Conservation (phyloP, 2,113 vertebrate species). For the Morone saxatilis region DNA sequence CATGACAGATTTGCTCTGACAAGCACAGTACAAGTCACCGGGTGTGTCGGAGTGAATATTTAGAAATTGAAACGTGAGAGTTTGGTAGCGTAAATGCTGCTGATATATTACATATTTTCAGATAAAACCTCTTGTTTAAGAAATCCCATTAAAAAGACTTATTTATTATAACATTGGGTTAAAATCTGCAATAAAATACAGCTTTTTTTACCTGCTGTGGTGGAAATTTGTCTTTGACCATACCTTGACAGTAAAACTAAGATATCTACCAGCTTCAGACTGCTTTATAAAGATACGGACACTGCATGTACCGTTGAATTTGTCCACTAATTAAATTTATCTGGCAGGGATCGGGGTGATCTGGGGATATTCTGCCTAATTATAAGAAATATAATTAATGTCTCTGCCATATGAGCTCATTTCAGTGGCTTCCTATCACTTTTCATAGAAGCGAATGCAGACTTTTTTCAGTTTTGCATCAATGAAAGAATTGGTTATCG, state of each 20-base stretch:
- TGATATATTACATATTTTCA: not conserved
- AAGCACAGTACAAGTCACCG: not conserved
- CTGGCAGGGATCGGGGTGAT: constrained; percentile 66
- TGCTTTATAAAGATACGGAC: constrained; percentile 29
- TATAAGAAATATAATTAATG: constrained; percentile 73
- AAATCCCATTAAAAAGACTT: not conserved
- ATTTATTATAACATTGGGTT: not conserved
- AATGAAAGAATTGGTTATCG: constrained; percentile 74
- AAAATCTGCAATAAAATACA: not conserved
- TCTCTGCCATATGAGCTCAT: constrained; percentile 62
- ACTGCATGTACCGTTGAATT: constrained; percentile 22
- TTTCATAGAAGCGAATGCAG: constrained; percentile 40
- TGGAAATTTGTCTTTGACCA: constrained; percentile 7
- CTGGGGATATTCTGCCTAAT: constrained; percentile 66
- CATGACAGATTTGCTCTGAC: constrained; percentile 38
- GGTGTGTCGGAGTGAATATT: not conserved
- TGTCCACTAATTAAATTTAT: constrained; percentile 74
- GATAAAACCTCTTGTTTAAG: not conserved
- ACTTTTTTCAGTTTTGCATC: constrained; percentile 41
- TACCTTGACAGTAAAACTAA: constrained; percentile 16
- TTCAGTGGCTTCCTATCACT: constrained; percentile 57
- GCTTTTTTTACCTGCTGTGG: not conserved
- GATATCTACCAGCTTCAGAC: constrained; percentile 6
- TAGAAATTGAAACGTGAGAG: not conserved
- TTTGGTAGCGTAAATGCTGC: not conserved